Base-by-base conservation (phyloP, 2,888 invertebrate genomes). In the Athalia cordata region DNA sequence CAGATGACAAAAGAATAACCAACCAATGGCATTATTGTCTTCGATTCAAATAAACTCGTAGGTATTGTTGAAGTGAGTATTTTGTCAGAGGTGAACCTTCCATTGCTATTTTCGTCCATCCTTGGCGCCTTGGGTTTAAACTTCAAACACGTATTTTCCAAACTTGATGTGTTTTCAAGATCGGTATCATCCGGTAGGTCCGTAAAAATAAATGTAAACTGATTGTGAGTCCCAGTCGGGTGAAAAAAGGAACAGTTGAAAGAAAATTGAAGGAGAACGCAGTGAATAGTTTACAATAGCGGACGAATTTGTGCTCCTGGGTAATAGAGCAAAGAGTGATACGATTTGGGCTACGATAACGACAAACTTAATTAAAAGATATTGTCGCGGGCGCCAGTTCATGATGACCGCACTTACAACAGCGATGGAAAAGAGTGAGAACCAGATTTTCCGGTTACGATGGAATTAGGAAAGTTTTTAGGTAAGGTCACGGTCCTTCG, bases 401-500 rank as follows among this genome's bases (percentile, higher is more conserved):
- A 68, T 55, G 72, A 13, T 47, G 47, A 72, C 13, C 9, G 5
- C 47, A 65, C 47, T 43, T 11, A 43, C 43, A 43, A n/a, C 79
- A 78, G 68, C 61, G 78, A 76, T 80, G 62, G 77, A 70, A 80
- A 79, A 76, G 79, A 79, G 81, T 79, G 78, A 70, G 82, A 83
- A 81, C 82, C 82, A 82, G 82, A 82, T 80, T 82, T 81, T 81
- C 81, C 79, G 78, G 83, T 83, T 84, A 81, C 81, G 80, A 81
- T 81, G 84, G 81, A 83, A 79, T 81, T 79, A 79, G 80, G 68
- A 81, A 83, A 81, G 81, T 81, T 84, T 83, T 84, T 84, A 79
- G 81, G 82, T 79, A 83, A 84, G 85, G 82, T 83, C 82, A 81
- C 81, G 81, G 82, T 82, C 83, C 82, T 83, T 82, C 82, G 81